Percentiles rank a stretch among this genome's conserved stretches.
phyloP scores from a whole-genome alignment of 64 coral and sea anemone genomes.

The Dendronephthya gigantea region DNA sequence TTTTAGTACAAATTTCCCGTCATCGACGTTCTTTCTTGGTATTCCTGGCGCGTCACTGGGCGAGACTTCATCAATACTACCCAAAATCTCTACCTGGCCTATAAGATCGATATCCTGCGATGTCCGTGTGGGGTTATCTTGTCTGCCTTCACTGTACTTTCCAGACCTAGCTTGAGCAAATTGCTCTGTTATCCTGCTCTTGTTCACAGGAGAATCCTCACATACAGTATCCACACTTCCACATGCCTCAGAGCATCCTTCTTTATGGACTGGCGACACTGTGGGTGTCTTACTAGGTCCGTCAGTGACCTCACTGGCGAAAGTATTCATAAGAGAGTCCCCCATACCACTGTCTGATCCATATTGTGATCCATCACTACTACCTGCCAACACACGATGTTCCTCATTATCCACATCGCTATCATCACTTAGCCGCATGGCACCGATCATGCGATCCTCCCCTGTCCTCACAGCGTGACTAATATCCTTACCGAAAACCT shows the following conservation, averaged over 20 bases:
- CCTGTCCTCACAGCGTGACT: neutral
- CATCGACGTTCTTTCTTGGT: neutral
- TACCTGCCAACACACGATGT: neutral
- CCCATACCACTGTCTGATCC: constrained; percentile 17
- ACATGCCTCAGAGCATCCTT: neutral
- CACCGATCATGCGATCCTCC: neutral
- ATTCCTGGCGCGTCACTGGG: too few species aligned
- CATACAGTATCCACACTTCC: neutral
- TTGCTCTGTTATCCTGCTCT: neutral
- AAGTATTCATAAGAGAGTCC: constrained; percentile 12
- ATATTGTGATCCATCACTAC: constrained; percentile 17
- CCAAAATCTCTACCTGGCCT: neutral
- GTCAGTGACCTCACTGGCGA: neutral
- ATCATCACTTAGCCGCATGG: neutral
- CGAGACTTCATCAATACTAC: neutral
- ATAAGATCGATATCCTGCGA: neutral
- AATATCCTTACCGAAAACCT: neutral
- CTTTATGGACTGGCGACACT: neutral
- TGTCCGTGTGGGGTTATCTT: neutral
- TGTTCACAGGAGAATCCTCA: neutral
- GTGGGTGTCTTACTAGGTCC: neutral
- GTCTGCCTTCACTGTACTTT: neutral
- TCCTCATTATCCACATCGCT: neutral
- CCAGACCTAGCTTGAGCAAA: neutral
- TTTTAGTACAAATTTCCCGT: neutral